Base-by-base conservation (phyloP, 2,113 vertebrate genomes). In the Capra hircus region DNA sequence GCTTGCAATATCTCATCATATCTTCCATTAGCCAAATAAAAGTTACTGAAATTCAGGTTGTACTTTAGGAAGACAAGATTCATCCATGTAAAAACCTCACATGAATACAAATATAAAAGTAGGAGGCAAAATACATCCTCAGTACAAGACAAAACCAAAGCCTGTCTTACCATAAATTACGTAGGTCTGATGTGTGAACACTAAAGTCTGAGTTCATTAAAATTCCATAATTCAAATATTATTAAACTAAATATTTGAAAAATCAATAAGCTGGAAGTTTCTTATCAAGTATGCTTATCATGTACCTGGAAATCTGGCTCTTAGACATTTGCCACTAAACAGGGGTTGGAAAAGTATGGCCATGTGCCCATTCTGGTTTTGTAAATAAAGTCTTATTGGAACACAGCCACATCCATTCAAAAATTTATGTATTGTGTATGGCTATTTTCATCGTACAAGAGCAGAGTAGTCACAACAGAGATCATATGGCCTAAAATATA, bases 1-100 rank as follows among this genome's bases (percentile, higher is more conserved):
- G n/a, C 28, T 59, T 92, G 30, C 71, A 64, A 86, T 59, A 17
- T 48, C 78, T 7, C 57, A 92, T 45, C 27, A 30, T 53, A 45
- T 85, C 28, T 95, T 85, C 59, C 77, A 7, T 90, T 60, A 94
- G 48, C 67, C 78, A 94, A 88, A 78, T 52, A 91, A 94, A 91
- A 94, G 91, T 83, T 23, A 90, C 59, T 82, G 77, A 67, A 94
- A 90, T 57, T 77, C 36, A 10, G 21, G 6, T 67, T 60, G 5
- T 2, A 45, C 16, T 71, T 91, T 88, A 30, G 27, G 30, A 91
- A 82, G 27, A 55, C 85, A 90, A n/a, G 27, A 87, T 43, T 48
- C 36, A 91, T 48, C 27, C 28, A 94, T 52, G 40, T 13, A 60
- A 60, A 93, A 67, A 96, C 12, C 15, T 85, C 77, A 78, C 16